Percentiles rank a stretch among this genome's conserved stretches.
Conservation (phyloP, 37 sponge, comb jelly and placozoan species). For the Axinella damicornis region DNA sequence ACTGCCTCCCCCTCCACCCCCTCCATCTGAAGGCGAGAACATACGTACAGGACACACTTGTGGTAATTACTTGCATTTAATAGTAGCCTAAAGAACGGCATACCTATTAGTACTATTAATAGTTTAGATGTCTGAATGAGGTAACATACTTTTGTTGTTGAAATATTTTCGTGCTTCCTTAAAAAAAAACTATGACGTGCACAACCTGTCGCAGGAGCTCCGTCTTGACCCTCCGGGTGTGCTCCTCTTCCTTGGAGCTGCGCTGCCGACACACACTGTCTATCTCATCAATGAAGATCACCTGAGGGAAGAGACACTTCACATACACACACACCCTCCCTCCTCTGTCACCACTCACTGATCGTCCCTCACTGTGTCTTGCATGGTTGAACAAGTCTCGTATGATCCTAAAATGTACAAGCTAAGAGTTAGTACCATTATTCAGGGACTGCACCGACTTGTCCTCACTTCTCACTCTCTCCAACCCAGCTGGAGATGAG, state of each 20-base stretch:
- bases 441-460: neutral
- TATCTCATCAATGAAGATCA: slow-evolving; percentile 92
- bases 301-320: slow-evolving; percentile 6
- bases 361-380: slow-evolving; percentile 7
- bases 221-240: slow-evolving; percentile 88
- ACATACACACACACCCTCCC: neutral
- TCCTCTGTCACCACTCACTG: slow-evolving; percentile 21
- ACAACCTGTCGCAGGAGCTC: slow-evolving; percentile 78
- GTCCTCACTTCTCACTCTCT: slow-evolving; percentile 87
- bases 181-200: no score
- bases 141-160: no score
- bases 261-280: slow-evolving; percentile 89
- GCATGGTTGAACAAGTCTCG: slow-evolving; percentile 58
- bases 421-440: neutral
- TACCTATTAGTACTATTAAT: no score
- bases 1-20: slow-evolving; percentile 29
- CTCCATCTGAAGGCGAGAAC: slow-evolving; percentile 77
- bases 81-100: no score
- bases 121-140: no score
- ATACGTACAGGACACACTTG: no score
- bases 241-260: slow-evolving; percentile 81
- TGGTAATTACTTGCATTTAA: no score
- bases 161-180: no score
- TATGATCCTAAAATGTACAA: slow-evolving; percentile 48
- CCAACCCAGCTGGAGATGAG: slow-evolving; percentile 95